Evolutionary conservation across 1,140 invertebrate genomes (phyloP).

Genomic region (Anastrepha ludens): DNA sequence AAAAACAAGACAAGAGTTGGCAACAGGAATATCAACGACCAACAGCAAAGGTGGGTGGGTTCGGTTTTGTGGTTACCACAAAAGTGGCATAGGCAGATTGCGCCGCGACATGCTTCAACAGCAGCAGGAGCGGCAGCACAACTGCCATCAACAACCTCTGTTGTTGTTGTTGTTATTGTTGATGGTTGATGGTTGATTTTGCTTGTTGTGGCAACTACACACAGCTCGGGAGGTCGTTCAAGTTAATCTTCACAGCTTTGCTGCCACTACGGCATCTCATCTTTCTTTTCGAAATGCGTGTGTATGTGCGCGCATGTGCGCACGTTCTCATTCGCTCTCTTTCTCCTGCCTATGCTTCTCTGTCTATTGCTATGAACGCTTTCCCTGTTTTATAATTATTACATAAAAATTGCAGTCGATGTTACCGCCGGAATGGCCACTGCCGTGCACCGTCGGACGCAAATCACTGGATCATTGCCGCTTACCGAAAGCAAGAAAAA

Average conservation of each 20-base stretch:
- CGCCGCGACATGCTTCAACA: constrained; percentile 4
- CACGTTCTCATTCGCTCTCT: not conserved
- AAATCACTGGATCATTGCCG: constrained; percentile 35
- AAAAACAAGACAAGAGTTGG: not conserved
- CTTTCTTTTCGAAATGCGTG: not conserved
- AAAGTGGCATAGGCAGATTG: not conserved
- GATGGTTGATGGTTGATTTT: not conserved
- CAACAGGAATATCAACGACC: not conserved
- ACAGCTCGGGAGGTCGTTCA: constrained; percentile 34
- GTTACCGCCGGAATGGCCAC: constrained; percentile 8
- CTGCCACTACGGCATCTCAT: constrained; percentile 1
- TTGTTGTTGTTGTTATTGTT: not conserved
- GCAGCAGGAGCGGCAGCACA: not conserved
- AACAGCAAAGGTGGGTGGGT: constrained; percentile 25
- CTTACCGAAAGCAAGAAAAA: constrained; percentile 62
- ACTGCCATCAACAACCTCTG: not conserved
- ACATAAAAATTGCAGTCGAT: constrained; percentile 5
- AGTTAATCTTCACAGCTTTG: constrained; percentile 37
- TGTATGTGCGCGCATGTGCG: not conserved
- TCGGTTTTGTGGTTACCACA: not conserved
- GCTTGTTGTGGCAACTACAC: constrained; percentile 29
- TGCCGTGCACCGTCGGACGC: not conserved
- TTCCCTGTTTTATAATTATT: constrained; percentile 21
- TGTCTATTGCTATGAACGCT: not conserved
- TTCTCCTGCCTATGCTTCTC: not conserved